Conservation (phyloP, 2,113 vertebrate species). For the Abramis brama region DNA sequence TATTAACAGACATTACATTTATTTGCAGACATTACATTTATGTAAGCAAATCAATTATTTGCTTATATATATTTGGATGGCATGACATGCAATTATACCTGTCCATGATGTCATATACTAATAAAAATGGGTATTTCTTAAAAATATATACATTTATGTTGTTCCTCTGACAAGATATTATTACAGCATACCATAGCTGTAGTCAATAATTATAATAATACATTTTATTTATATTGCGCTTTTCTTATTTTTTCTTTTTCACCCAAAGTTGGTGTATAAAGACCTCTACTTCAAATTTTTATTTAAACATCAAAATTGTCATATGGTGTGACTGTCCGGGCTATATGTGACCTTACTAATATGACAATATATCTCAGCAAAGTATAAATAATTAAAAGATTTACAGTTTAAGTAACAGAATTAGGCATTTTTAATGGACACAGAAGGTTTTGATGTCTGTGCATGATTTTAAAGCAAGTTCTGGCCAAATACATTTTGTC, state of each 20-base stretch:
- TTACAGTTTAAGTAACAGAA: not conserved
- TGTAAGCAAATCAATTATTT: too few relatives aligned
- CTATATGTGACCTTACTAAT: not conserved
- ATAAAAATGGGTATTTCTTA: too few relatives aligned
- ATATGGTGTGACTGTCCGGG: not conserved
- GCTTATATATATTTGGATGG: not conserved
- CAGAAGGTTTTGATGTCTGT: not conserved
- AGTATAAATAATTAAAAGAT: not conserved
- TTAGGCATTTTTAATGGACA: not conserved
- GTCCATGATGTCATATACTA: not conserved
- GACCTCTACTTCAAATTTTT: not conserved
- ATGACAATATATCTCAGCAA: not conserved
- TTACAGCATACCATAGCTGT: not conserved
- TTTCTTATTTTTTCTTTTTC: too few relatives aligned
- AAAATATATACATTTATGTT: not conserved
- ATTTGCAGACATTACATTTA: too few relatives aligned
- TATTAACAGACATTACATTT: too few relatives aligned
- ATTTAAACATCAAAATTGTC: not conserved
- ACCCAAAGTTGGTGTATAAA: too few relatives aligned
- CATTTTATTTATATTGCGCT: too few relatives aligned
- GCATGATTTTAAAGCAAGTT: too few relatives aligned
- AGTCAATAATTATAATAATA: too few relatives aligned
- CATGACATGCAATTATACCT: not conserved
- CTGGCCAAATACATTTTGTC: too few relatives aligned
- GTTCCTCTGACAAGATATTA: not conserved